phyloP scores from a whole-genome alignment of 2,113 vertebrate genomes.

The Atlantisia rogersi region DNA sequence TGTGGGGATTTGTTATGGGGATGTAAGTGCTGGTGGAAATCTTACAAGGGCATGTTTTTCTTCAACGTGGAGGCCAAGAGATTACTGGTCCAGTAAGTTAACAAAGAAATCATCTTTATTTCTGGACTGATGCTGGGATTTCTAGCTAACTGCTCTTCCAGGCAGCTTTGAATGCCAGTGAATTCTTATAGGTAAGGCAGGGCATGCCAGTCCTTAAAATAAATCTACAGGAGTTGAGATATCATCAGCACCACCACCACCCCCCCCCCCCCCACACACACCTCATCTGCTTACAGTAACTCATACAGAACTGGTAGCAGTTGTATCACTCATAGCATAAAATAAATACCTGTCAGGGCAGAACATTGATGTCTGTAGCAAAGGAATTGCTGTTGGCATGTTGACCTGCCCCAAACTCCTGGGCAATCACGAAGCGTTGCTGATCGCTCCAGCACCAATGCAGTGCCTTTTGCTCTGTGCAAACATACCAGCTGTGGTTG shows the following conservation, averaged over 20 bases:
- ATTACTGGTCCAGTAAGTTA: background rate
- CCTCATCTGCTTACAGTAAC: background rate
- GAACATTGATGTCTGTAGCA: background rate
- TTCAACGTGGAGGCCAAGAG: background rate
- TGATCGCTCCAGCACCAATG: background rate
- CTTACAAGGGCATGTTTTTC: background rate
- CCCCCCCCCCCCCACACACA: too few relatives aligned
- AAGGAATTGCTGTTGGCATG: background rate
- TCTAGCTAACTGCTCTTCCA: background rate
- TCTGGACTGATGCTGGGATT: background rate
- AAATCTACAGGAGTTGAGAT: background rate
- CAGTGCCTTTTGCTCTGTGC: background rate
- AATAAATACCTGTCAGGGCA: background rate
- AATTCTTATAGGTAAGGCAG: background rate
- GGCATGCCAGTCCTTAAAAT: background rate
- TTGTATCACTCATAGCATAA: background rate
- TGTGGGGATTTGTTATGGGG: background rate
- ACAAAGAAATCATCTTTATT: background rate
- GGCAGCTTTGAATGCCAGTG: fast-evolving
- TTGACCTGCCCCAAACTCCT: slow-evolving; percentile 51
- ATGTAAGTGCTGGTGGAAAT: background rate
- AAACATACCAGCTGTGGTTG: background rate
- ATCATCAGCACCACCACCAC: background rate
- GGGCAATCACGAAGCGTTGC: background rate
- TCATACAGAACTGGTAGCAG: background rate